Evolutionary conservation across 1,140 invertebrate genomes (phyloP).

Genomic region (Acromyrmex echinatior): DNA sequence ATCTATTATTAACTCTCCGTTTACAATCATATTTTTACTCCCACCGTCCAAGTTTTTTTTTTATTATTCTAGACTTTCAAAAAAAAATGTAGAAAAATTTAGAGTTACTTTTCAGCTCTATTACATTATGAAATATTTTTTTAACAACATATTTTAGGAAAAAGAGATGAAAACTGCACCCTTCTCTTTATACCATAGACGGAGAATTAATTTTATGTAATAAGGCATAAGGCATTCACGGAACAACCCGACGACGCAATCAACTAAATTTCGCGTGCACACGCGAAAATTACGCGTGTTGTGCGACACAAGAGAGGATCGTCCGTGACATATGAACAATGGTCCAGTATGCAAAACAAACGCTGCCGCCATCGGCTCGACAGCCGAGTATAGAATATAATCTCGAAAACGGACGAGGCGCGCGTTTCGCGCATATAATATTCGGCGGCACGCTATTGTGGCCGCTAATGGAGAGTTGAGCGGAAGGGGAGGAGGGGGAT

Average conservation of each 20-base stretch:
- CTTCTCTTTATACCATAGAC: too few species aligned
- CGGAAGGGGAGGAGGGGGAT: conserved; percentile 16
- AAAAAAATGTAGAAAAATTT: too few species aligned
- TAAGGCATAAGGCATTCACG: not conserved
- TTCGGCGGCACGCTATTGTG: conserved; percentile 56
- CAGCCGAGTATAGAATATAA: conserved; percentile 60
- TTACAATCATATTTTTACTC: too few species aligned
- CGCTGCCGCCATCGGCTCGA: conserved; percentile 49
- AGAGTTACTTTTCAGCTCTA: too few species aligned
- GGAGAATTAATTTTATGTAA: not conserved
- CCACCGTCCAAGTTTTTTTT: too few species aligned
- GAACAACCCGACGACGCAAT: conserved; percentile 16
- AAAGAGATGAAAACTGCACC: too few species aligned
- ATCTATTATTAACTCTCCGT: not conserved
- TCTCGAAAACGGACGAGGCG: conserved; percentile 58
- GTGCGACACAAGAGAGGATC: conserved; percentile 43
- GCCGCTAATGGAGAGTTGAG: conserved; percentile 68
- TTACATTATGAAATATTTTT: too few species aligned
- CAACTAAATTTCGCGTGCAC: conserved; percentile 33
- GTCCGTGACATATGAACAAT: conserved; percentile 58
- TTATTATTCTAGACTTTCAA: too few species aligned
- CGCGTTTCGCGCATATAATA: conserved; percentile 55
- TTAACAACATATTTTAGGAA: too few species aligned
- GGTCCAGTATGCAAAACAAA: conserved; percentile 60
- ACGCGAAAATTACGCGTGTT: conserved; percentile 51